Conservation (phyloP, 2,888 invertebrate genomes). For the Hydraecia micacea region DNA sequence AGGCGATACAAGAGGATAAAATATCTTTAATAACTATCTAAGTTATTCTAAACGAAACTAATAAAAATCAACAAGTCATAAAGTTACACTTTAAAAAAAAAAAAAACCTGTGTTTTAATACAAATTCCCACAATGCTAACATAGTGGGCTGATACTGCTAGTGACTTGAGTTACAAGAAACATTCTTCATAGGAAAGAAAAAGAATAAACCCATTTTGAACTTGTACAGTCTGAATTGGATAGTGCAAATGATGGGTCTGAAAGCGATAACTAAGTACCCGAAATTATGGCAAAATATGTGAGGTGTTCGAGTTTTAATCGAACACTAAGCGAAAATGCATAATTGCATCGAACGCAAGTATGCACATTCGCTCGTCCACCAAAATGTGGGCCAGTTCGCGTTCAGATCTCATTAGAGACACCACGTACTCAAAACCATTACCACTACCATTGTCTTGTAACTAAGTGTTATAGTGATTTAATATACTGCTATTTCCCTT, state of each 20-base stretch:
- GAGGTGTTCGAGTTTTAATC: too few species aligned
- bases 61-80: not conserved
- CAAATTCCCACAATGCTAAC: not conserved
- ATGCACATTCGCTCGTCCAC: too few species aligned
- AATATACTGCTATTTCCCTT: too few species aligned
- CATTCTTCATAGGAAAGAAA: not conserved
- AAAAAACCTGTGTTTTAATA: not conserved
- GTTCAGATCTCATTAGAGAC: too few species aligned
- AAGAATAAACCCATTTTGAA: not conserved
- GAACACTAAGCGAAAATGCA: too few species aligned
- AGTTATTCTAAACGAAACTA: not conserved
- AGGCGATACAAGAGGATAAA: rapidly evolving
- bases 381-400: too few species aligned
- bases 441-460: too few species aligned
- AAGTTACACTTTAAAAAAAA: not conserved
- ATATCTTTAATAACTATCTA: not conserved
- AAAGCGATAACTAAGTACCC: not conserved
- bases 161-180: not conserved
- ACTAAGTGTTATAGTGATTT: too few species aligned
- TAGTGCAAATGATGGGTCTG: not conserved
- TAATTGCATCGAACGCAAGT: too few species aligned
- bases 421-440: too few species aligned
- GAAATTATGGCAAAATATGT: not conserved
- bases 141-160: not conserved
- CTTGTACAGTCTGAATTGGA: not conserved